A percentile compares a stretch with the other conserved stretches of the same genome.
Conservation (phyloP, 2,797 vertebrate genomes). For the Molossus alvarezi region DNA sequence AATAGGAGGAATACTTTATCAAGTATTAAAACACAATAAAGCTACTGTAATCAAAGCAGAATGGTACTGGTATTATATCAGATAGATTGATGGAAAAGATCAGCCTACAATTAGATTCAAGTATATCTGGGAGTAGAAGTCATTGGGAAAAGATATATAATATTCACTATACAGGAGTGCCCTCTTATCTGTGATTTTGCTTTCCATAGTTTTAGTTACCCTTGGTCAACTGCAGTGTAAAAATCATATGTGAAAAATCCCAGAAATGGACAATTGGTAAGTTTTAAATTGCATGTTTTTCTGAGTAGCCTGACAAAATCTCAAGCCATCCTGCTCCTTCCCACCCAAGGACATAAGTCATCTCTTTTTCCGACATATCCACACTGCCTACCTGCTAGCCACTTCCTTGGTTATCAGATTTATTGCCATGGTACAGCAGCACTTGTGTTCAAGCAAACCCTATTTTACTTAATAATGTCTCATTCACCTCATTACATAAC, state of each 20-base stretch:
- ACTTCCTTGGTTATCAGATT: background rate
- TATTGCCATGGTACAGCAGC: background rate
- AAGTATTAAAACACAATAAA: background rate
- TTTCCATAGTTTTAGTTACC: background rate
- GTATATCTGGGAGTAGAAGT: background rate
- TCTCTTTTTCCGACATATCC: background rate
- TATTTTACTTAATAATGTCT: background rate
- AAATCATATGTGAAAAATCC: background rate
- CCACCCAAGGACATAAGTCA: background rate
- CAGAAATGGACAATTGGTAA: background rate
- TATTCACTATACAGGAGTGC: background rate
- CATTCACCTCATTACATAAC: background rate
- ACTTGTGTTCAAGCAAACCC: background rate
- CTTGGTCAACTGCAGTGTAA: background rate
- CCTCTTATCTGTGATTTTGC: background rate
- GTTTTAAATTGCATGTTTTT: background rate
- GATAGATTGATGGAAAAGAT: background rate
- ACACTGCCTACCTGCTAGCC: background rate
- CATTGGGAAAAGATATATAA: background rate
- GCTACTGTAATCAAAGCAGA: background rate
- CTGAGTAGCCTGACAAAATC: background rate
- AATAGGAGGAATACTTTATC: background rate
- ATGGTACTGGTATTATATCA: background rate
- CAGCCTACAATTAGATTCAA: background rate
- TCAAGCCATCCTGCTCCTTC: background rate